Percentiles rank a stretch among this genome's conserved stretches.
Evolutionary conservation across 2,113 vertebrate genomes (phyloP).

Genomic region (Penelope pileata): DNA sequence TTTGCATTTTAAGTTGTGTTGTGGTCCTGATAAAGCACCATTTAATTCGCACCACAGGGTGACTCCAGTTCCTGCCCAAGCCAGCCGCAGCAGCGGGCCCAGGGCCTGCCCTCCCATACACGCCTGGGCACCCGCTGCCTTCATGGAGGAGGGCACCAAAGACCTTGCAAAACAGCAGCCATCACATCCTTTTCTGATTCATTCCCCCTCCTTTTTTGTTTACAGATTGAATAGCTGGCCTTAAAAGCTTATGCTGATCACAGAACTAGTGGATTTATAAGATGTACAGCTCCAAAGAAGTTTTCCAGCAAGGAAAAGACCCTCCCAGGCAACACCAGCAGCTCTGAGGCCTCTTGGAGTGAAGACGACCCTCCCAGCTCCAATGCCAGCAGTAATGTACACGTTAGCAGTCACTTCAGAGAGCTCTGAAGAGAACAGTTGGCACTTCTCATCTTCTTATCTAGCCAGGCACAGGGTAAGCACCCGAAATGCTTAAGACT

Average conservation of each 20-base stretch:
- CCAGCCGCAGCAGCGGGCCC: background rate
- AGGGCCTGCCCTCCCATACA: background rate
- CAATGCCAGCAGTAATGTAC: background rate
- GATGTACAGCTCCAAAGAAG: background rate
- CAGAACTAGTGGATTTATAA: background rate
- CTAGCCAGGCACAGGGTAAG: background rate
- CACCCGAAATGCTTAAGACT: background rate
- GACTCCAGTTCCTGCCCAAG: background rate
- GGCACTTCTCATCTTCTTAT: background rate
- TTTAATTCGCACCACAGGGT: background rate
- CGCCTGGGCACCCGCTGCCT: no score
- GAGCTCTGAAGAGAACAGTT: background rate
- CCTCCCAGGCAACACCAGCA: background rate
- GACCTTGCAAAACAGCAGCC: background rate
- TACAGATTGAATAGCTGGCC: background rate
- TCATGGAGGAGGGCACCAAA: background rate
- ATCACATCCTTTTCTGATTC: background rate
- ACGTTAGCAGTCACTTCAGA: background rate
- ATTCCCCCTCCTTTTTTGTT: background rate
- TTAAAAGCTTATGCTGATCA: background rate
- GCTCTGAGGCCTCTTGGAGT: background rate
- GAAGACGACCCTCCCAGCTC: background rate
- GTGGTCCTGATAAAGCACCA: slow-evolving; percentile 30
- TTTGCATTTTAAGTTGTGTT: background rate
- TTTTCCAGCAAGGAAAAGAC: background rate